Conservation (phyloP, 2,888 invertebrate genomes). For the Ceraclea dissimilis region DNA sequence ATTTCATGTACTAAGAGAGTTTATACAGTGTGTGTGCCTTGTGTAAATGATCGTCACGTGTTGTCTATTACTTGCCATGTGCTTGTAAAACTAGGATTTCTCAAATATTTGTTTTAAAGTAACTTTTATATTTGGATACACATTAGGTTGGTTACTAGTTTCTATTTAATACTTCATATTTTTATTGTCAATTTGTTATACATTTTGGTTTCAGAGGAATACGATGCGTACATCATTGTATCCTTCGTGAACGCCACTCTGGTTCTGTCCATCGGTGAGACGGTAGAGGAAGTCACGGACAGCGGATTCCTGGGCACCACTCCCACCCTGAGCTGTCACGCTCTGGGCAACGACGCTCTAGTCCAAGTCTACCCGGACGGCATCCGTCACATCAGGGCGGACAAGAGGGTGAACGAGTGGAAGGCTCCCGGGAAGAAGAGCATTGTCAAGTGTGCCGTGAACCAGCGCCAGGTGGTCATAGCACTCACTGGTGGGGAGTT, state of each 20-base stretch:
- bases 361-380: constrained; percentile 99
- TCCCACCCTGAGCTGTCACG: constrained; percentile 96
- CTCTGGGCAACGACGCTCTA: constrained; percentile 93
- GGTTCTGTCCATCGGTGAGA: constrained; percentile 98
- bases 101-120: too few relatives aligned
- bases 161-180: neutral
- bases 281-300: constrained; percentile 99
- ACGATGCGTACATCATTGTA: constrained; percentile 99
- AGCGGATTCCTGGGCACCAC: constrained; percentile 98
- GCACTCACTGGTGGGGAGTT: constrained; percentile 95
- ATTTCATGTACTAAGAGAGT: too few relatives aligned
- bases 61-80: too few relatives aligned
- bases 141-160: too few relatives aligned
- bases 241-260: constrained; percentile 97
- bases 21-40: too few relatives aligned
- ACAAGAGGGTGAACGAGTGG: constrained; percentile 99
- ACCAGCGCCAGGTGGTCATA: constrained; percentile 96
- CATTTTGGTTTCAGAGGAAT: constrained; percentile 82
- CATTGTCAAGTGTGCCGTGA: constrained; percentile 96
- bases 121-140: too few relatives aligned
- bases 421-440: constrained; percentile 96
- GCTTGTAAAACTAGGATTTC: too few relatives aligned
- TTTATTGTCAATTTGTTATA: constrained; percentile 26
- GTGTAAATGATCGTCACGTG: too few relatives aligned
- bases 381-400: constrained; percentile 95